Base-by-base conservation (phyloP, 2,888 invertebrate species). In the Leptarthrus brevirostris region DNA sequence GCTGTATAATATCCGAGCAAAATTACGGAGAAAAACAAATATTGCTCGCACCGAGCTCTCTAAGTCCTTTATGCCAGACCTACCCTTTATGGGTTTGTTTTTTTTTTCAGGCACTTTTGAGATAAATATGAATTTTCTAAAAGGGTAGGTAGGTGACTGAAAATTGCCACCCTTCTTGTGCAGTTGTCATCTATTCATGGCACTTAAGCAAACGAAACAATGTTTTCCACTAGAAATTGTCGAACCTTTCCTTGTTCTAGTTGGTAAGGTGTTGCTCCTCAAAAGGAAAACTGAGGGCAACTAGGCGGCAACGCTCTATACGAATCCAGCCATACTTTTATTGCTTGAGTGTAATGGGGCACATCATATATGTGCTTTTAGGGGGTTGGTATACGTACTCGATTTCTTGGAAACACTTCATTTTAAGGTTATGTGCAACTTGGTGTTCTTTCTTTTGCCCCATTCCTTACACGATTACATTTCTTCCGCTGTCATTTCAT, bases 341-440 rank as follows among this genome's bases (percentile, higher is more conserved):
- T 54, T 40, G 22, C 54, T 16, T 1, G 20, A 71, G 54, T 34
- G 54, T 44, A 71, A 71, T 71, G 71, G 71, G 40, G 54, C 54
- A 40, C 53, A 40, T 71, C 54, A 54, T 40, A 54, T 71, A 49
- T 52, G 54, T 34, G 53, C 54, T 71, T 71, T 54, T 54, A 26
- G 71, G 40, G 47, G n/a, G 18, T 18, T 71, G n/a, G n/a, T n/a
- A n/a, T n/a, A n/a, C 54, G 22, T 24, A 69, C 52, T 30, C 36
- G 34, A 18, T 20, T 69, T 34, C 52, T 30, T 52, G 34, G 53
- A 53, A 54, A 36, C 22, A 54, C 54, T 53, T 40, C 30, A n/a
- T 22, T 71, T 54, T 54, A 54, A 71, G 54, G 54, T 71, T 71
- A 71, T 71, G 54, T 71, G 40, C 69, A 52, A 34, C 69, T 52